Conservation (phyloP, 2,797 vertebrate species). For the Eleutherodactylus coqui region DNA sequence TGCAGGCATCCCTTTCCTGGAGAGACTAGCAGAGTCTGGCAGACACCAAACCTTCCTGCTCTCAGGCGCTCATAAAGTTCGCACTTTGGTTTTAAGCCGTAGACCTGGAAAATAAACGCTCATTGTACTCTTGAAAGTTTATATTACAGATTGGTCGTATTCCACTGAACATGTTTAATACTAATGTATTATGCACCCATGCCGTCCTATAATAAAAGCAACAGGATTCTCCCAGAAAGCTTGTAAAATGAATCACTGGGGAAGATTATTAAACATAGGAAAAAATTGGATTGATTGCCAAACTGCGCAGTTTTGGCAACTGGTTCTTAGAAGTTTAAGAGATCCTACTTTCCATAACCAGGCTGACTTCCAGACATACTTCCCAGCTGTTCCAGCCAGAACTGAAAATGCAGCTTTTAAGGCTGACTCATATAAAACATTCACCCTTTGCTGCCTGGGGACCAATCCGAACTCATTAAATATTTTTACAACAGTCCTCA, state of each 20-base stretch:
- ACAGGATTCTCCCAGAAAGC: neutral
- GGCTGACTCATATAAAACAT: conserved; percentile 31
- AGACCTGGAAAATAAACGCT: conserved; percentile 34
- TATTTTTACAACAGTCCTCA: neutral
- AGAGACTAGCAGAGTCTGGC: neutral
- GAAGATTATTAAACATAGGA: conserved; percentile 20
- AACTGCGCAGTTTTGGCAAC: conserved; percentile 8
- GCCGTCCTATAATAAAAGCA: neutral
- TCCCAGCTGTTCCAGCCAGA: conserved; percentile 29
- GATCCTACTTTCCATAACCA: conserved; percentile 4
- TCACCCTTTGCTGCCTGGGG: conserved; percentile 11
- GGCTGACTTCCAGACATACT: conserved; percentile 10
- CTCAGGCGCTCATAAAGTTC: conserved; percentile 54
- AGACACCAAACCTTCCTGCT: neutral
- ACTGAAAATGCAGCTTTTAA: neutral
- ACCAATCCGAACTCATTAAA: neutral
- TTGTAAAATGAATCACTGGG: neutral
- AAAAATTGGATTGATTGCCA: conserved; percentile 16
- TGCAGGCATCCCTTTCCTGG: conserved; percentile 27
- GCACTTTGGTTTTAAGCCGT: conserved; percentile 32
- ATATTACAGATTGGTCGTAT: neutral
- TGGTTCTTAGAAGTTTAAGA: neutral
- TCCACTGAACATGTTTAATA: neutral
- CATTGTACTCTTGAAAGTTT: neutral
- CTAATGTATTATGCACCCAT: neutral